Conservation (phyloP, 2,888 invertebrate species). For the Chrysodeixis includens region DNA sequence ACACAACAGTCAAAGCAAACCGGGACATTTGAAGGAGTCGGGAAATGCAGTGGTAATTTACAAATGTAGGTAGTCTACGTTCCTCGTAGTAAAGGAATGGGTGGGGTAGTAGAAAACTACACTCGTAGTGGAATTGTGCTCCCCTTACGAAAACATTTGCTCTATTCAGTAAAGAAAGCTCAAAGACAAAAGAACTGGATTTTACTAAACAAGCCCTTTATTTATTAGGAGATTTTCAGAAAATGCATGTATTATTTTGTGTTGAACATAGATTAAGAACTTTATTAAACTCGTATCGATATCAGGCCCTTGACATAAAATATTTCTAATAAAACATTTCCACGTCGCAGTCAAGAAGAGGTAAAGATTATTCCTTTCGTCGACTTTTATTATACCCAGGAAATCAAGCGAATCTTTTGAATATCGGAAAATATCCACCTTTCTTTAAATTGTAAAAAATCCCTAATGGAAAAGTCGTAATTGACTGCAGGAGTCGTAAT, state of each 20-base stretch:
- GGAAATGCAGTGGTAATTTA: conserved; percentile 38
- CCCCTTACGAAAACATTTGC: neutral
- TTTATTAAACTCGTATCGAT: neutral
- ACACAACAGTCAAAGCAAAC: conserved; percentile 34
- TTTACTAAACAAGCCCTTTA: neutral
- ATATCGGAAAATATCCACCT: conserved; percentile 39
- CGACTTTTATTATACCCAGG: conserved; percentile 21
- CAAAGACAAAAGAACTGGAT: neutral
- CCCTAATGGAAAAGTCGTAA: conserved; percentile 52
- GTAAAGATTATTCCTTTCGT: conserved; percentile 38
- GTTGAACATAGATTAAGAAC: neutral
- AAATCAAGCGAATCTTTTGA: conserved; percentile 40
- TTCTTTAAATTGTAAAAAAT: conserved; percentile 34
- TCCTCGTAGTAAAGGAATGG: conserved; percentile 28
- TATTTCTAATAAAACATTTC: conserved; percentile 14
- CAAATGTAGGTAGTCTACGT: conserved; percentile 41
- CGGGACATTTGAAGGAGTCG: conserved; percentile 45
- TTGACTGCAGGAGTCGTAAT: conserved; percentile 49
- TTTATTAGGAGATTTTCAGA: too few species aligned
- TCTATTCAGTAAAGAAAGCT: neutral
- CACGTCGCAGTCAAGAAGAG: conserved; percentile 14
- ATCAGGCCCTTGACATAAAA: neutral
- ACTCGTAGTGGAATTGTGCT: neutral
- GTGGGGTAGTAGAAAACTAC: conserved; percentile 17
- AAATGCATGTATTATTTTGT: neutral